Percentiles rank a stretch among this genome's conserved stretches.
Conservation (phyloP, 2,113 vertebrate genomes). For the Boulengeromyrus knoepffleri region DNA sequence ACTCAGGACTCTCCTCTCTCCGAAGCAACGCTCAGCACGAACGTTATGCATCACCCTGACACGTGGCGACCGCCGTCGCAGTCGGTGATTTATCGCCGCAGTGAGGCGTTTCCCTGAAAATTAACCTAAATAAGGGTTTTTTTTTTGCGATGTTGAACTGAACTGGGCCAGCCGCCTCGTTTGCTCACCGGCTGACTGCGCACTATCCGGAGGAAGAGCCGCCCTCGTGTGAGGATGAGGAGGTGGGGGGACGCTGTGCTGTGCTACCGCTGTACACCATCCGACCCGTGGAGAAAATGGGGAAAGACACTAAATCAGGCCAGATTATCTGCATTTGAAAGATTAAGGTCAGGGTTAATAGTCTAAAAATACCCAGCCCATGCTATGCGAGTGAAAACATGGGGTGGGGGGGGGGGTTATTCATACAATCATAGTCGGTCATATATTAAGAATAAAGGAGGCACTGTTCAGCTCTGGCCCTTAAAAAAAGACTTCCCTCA, state of each 20-base stretch:
- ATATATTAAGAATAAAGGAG: background rate
- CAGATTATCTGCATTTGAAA: slow-evolving; percentile 5
- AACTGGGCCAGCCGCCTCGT: background rate
- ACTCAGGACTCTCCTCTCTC: background rate
- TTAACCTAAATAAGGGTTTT: background rate
- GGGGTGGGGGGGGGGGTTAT: background rate
- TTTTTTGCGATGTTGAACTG: background rate
- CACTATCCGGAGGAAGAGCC: background rate
- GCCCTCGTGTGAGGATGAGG: background rate
- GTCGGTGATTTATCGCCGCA: background rate
- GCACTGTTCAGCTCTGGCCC: background rate
- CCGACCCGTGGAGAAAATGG: background rate
- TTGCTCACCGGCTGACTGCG: background rate
- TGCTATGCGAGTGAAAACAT: background rate
- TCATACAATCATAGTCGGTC: background rate
- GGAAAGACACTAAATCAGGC: background rate
- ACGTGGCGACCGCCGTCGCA: background rate
- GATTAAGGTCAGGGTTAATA: background rate
- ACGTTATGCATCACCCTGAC: background rate
- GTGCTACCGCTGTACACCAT: background rate
- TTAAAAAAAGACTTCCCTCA: slow-evolving; percentile 8
- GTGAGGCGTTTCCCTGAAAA: background rate
- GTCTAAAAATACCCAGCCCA: background rate
- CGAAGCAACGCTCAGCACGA: background rate
- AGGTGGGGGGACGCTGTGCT: background rate